Percentiles rank a stretch among this genome's conserved stretches.
Conservation (phyloP, 2,888 invertebrate species). For the Athrips mouffetella region DNA sequence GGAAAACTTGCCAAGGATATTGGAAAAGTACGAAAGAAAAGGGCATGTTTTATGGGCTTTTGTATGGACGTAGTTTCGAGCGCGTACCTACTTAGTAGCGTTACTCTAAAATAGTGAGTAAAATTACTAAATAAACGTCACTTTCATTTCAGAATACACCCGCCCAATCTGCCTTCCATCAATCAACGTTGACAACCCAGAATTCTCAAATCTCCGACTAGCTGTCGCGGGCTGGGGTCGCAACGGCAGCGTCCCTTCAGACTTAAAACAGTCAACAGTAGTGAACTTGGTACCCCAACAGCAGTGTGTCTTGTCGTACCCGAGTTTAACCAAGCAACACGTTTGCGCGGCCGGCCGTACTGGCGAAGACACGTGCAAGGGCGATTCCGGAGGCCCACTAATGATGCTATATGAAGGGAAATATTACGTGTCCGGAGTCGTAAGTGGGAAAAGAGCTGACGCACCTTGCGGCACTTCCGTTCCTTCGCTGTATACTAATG, state of each 20-base stretch:
- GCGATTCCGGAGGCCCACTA: constrained; percentile 68
- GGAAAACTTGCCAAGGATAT: too few species aligned
- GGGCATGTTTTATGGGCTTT: too few species aligned
- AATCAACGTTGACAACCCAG: constrained; percentile 54
- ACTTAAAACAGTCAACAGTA: constrained; percentile 62
- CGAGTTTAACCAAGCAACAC: constrained; percentile 46
- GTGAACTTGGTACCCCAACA: constrained; percentile 56
- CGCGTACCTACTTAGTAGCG: too few species aligned
- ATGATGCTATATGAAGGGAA: constrained; percentile 59
- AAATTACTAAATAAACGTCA: not conserved
- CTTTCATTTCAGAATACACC: constrained; percentile 60
- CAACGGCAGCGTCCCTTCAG: constrained; percentile 49
- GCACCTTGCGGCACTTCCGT: constrained; percentile 62
- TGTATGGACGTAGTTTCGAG: too few species aligned
- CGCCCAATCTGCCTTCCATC: constrained; percentile 65
- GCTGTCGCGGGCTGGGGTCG: constrained; percentile 68
- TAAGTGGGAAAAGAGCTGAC: constrained; percentile 66
- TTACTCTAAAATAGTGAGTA: not conserved
- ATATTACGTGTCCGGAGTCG: constrained; percentile 61
- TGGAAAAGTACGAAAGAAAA: too few species aligned
- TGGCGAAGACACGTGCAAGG: constrained; percentile 68
- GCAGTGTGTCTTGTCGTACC: constrained; percentile 50
- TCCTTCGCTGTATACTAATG: constrained; percentile 65
- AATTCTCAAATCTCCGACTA: constrained; percentile 50
- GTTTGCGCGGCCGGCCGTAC: constrained; percentile 63